A percentile compares a stretch with the other conserved stretches of the same genome.
Evolutionary conservation across 2,113 vertebrate species (phyloP).

Genomic region (Irena cyanogastra): DNA sequence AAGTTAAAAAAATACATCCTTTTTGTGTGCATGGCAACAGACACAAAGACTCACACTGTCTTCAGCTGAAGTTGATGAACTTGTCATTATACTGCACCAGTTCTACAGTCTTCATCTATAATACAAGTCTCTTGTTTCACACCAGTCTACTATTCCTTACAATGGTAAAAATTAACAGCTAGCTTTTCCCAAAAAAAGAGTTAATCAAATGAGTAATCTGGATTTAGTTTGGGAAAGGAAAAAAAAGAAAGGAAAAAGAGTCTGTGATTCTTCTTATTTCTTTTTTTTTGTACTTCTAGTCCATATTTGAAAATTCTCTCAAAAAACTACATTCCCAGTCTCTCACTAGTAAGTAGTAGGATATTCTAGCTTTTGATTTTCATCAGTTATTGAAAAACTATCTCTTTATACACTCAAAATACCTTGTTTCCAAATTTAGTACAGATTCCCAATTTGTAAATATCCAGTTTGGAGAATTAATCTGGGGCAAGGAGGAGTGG

Average conservation of each 20-base stretch:
- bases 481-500: background rate
- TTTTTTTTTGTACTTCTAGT: background rate
- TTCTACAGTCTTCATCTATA: background rate
- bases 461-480: background rate
- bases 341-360: background rate
- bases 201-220: background rate
- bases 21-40: background rate
- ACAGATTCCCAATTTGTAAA: background rate
- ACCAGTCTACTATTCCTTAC: background rate
- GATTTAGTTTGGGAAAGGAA: background rate
- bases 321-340: background rate
- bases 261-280: background rate
- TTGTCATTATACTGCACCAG: background rate
- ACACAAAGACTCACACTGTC: background rate
- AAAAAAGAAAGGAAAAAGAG: background rate
- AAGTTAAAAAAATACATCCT: background rate
- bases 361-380: background rate
- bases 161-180: background rate
- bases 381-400: background rate
- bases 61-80: background rate
- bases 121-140: background rate
- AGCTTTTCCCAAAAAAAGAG: background rate
- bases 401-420: background rate
- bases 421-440: background rate
- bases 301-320: background rate